Percentiles rank a stretch among this genome's conserved stretches.
Conservation (phyloP, 2,113 vertebrate species). For the Procavia capensis region DNA sequence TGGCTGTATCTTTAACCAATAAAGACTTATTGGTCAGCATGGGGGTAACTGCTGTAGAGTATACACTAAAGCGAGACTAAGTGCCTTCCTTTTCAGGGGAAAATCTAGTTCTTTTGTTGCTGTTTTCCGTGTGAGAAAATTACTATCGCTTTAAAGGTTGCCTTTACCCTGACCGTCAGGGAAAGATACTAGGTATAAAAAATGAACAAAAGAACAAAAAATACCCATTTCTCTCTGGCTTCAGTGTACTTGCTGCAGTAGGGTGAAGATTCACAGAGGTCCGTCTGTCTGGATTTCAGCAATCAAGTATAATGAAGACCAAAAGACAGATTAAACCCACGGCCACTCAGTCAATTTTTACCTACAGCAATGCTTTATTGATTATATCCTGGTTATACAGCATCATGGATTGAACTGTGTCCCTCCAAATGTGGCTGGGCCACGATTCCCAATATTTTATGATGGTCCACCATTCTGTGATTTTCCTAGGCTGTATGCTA, state of each 20-base stretch:
- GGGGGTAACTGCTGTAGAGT: neutral
- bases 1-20: neutral
- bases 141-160: neutral
- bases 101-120: neutral
- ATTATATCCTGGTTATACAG: accelerated
- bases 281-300: neutral
- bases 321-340: too few relatives aligned
- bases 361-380: too few relatives aligned
- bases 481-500: too few relatives aligned
- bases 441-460: too few relatives aligned
- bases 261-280: neutral
- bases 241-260: neutral
- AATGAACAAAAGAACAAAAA: accelerated
- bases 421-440: too few relatives aligned
- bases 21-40: neutral
- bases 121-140: neutral
- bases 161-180: neutral
- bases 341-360: too few relatives aligned
- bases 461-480: too few relatives aligned
- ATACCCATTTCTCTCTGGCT: neutral
- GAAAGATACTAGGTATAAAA: neutral
- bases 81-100: neutral
- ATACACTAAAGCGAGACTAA: neutral
- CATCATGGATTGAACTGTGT: too few relatives aligned
- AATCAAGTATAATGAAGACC: too few relatives aligned